Evolutionary conservation across 2,797 vertebrate species (phyloP).

Genomic region (Tinamus major): DNA sequence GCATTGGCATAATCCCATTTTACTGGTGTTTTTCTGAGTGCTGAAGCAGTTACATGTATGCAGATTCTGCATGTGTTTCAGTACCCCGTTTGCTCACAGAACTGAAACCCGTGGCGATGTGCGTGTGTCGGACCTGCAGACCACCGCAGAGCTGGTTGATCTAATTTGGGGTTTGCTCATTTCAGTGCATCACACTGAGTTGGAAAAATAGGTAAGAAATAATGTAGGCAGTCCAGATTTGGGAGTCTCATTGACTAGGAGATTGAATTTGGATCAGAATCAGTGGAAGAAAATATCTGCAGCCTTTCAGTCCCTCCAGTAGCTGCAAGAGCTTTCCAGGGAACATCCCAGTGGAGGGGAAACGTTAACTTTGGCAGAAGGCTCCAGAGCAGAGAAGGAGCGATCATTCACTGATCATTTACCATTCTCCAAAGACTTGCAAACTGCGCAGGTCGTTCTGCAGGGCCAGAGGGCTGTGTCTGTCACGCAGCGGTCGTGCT

Average conservation of each 20-base stretch:
- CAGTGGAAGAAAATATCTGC: not conserved
- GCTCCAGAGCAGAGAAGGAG: not conserved
- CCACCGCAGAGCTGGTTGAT: not conserved
- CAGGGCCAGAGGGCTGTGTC: not conserved
- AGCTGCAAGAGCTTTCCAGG: not conserved
- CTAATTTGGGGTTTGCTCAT: not conserved
- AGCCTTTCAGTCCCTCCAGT: not conserved
- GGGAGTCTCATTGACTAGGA: not conserved
- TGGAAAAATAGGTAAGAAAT: not conserved
- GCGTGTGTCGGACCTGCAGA: slow-evolving; percentile 26
- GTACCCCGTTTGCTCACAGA: not conserved
- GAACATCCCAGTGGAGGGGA: not conserved
- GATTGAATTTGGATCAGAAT: not conserved
- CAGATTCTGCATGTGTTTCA: not conserved
- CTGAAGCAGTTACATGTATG: not conserved
- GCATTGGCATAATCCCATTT: not conserved
- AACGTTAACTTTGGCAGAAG: not conserved
- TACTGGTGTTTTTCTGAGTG: not conserved
- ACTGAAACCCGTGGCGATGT: not conserved
- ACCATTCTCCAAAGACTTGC: not conserved
- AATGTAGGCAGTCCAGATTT: not conserved
- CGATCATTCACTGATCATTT: not conserved
- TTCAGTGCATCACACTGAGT: not conserved
- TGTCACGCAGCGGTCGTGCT: not conserved
- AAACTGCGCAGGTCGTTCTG: not conserved